A percentile compares a stretch with the other conserved stretches of the same genome.
phyloP scores from a whole-genome alignment of 2,113 vertebrate genomes.

The Arizona elegans region DNA sequence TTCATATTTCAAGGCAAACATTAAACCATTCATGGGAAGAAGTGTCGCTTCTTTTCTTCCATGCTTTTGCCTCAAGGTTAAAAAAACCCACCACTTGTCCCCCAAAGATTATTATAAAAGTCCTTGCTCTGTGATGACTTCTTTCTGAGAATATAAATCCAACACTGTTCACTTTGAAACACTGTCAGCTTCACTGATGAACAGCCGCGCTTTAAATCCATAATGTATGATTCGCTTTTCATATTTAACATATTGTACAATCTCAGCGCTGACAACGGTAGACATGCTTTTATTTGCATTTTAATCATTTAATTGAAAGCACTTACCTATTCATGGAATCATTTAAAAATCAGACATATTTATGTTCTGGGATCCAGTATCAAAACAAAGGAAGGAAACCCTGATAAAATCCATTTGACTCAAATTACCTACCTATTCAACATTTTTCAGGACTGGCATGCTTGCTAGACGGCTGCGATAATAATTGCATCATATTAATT shows the following conservation, averaged over 20 bases:
- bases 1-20: slow-evolving; percentile 26
- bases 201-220: slow-evolving; percentile 47
- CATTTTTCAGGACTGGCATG: not conserved
- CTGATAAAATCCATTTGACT: not conserved
- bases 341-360: slow-evolving; percentile 15
- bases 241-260: slow-evolving; percentile 12
- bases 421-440: not conserved
- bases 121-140: slow-evolving; percentile 25
- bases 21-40: slow-evolving; percentile 33
- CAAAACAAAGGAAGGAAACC: not conserved
- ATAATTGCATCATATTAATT: not conserved
- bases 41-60: slow-evolving; percentile 6
- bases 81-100: slow-evolving; percentile 48
- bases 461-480: not conserved
- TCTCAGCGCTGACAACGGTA: slow-evolving; percentile 5
- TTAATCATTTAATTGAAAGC: slow-evolving; percentile 3
- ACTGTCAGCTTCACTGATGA: slow-evolving; percentile 28
- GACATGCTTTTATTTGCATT: not conserved
- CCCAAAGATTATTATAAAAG: slow-evolving; percentile 47
- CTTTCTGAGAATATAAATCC: slow-evolving; percentile 40
- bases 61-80: slow-evolving; percentile 53
- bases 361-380: slow-evolving; percentile 8
- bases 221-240: not conserved
- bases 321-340: not conserved
- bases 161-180: slow-evolving; percentile 33